Base-by-base conservation (phyloP, 2,888 invertebrate species). In the Diplolepis rosae region DNA sequence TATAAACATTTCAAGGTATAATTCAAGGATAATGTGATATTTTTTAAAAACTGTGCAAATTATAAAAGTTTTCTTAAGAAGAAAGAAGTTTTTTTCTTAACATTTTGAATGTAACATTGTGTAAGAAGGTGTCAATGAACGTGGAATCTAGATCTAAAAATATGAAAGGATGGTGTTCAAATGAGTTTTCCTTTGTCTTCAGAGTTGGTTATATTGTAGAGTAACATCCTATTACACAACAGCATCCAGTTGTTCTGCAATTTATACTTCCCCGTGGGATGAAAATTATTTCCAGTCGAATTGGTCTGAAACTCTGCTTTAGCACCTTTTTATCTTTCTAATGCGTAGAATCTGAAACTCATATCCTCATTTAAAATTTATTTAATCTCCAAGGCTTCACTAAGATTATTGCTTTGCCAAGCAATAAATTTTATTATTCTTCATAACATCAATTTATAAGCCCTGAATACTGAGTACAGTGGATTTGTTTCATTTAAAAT, bases 91-190 rank as follows among this genome's bases (percentile, higher is more conserved):
- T 11, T 50, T 24, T 50, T 24, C 22, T 50, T 15, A 50, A 13
- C 27, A 13, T 39, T 39, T 50, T 50, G 50, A 50, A 50, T 50
- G 50, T n/a, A n/a, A n/a, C 24, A 24, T 27, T 50, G 27, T 50
- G 50, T 50, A 50, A 50, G 24, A 50, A 27, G 50, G 27, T 50
- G 50, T 24, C 27, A 50, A 22, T 48, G 22, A 50, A 50, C 50
- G 50, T 50, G 50, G 50, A 50, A 50, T 50, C 50, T 50, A 50
- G 50, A 27, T 50, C 50, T 50, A n/a, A 11, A 50, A 45, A 39
- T 39, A 39, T 24, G 50, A 50, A 50, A 50, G 27, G 50, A 50
- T 27, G 11, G 50, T 24, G 50, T 24, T 50, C n/a, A 50, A 24
- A 50, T 24, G 27, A 50, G 24, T 50, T 50, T 18, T 48, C 50